Evolutionary conservation across 2,888 invertebrate genomes (phyloP), one percentile per base, ranked within the genome.

Genomic region (Drosophila parthenogenetica): DNA sequence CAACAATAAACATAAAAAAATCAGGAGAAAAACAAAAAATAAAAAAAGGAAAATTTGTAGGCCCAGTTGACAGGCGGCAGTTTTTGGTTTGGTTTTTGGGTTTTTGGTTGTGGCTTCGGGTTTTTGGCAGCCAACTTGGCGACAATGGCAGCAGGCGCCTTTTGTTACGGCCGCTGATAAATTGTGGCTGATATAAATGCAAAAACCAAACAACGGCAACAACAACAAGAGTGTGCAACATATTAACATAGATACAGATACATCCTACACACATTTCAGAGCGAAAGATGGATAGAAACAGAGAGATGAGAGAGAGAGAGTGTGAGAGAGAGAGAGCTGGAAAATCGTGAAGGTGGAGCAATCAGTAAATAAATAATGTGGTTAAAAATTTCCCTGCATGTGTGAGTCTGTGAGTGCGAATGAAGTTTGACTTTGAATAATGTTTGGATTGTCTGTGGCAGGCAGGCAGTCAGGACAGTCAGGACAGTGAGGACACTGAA

Each of bases 361-460:
- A 22, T 77, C 85, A 89, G 82, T 85, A 89, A 85, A 85, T 85
- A 89, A 85, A 85, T 85, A 85, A 85, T 85, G 85, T 89, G 89
- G 85, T 85, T 85, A 89, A 85, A 85, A 85, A 75, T 85, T 87
- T 79, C 77, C 72, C 70, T 69, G 55, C 73, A 71, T 74, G 72
- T 68, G 68, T 74, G 61, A 48, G 59, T 61, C 58, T 61, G 71
- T 45, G 79, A 82, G 69, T 85, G 87, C 73, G 89, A 89, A 87
- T 89, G 89, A 85, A 85, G 87, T 85, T 89, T 89, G 85, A 85
- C 85, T 85, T 85, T 85, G 85, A 85, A 85, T 85, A 85, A 85
- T 85, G 89, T 87, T 85, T 89, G 89, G 81, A 85, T 85, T 85
- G 89, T 85, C 87, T 79, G 89, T 84, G 87, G 78, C 80, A 81